Evolutionary conservation across 2,888 invertebrate species (phyloP).

Genomic region (Cerceris rybyensis): DNA sequence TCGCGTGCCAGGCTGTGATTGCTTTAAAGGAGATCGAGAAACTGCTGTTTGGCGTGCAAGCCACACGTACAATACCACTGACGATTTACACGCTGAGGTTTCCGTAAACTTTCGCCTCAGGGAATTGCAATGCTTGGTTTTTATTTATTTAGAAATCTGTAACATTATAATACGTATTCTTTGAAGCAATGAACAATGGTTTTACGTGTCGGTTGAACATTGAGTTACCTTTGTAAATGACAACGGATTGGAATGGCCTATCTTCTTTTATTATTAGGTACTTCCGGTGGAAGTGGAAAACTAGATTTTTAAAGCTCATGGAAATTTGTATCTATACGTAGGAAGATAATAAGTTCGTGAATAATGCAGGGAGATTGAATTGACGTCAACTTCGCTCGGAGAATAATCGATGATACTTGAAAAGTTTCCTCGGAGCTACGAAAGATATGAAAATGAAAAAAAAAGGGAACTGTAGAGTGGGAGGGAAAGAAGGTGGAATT

Average conservation of each 20-base stretch:
- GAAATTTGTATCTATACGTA: too few species aligned
- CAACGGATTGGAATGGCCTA: too few species aligned
- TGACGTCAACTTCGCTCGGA: background rate
- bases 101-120: conserved; percentile 37
- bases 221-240: too few species aligned
- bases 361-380: too few species aligned
- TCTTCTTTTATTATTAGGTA: too few species aligned
- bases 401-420: background rate
- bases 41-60: conserved; percentile 34
- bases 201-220: too few species aligned
- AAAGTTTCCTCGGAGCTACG: background rate
- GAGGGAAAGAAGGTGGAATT: background rate
- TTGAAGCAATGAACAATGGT: too few species aligned
- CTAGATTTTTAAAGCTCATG: too few species aligned
- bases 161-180: too few species aligned
- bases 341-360: too few species aligned
- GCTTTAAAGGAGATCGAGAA: conserved; percentile 40
- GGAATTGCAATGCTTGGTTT: conserved; percentile 46
- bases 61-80: conserved; percentile 36
- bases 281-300: too few species aligned
- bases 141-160: too few species aligned
- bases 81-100: conserved; percentile 40
- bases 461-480: background rate
- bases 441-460: background rate
- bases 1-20: conserved; percentile 49